Base-by-base conservation (phyloP, 2,797 vertebrate genomes). In the Amniataba percoides region DNA sequence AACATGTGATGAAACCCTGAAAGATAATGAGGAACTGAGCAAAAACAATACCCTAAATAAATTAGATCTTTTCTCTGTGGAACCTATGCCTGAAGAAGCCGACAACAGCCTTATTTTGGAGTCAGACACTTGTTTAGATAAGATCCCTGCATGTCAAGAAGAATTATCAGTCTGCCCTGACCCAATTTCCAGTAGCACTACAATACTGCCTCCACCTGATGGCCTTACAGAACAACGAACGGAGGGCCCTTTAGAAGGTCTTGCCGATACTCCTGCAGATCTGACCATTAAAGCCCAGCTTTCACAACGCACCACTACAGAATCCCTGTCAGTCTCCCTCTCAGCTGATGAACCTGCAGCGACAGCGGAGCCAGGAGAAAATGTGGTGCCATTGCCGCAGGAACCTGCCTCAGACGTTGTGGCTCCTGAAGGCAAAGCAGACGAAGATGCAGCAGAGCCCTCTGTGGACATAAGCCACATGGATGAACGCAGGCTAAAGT, bases 401-500 rank as follows among this genome's bases (percentile, higher is more conserved):
- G 78, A 83, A n/a, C 34, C 76, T 0, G 3, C 46, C 7, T 6
- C 77, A 4, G 84, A 89, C 0, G 10, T 9, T 13, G 23, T 61
- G 27, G 67, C 65, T 56, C 16, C 40, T 0, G 82, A 71, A 27
- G 69, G 15, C 5, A 71, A 84, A 61, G 36, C 58, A 52, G 88
- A 82, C 58, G 80, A 52, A 46, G 81, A 80, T 8, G 74, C 71
- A 25, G 63, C 34, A 5, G 83, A 87, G 40, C 52, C 46, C 19
- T 15, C 58, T 0, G 13, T 77, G 16, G 91, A 94, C 2, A 64
- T 92, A 7, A 92, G 72, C 55, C 94, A 93, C 76, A 91, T 95
- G 78, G 97, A 98, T 80, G 96, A 95, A 21, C 95, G 96, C 67
- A 97, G 95, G 85, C 93, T 98, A 42, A 94, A 96, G 76, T 97